These are phyloP conservation scores for Apamea monoglypha DNA, from an alignment of 2,888 invertebrate genomes.

Conservation along the genomic window DNA sequence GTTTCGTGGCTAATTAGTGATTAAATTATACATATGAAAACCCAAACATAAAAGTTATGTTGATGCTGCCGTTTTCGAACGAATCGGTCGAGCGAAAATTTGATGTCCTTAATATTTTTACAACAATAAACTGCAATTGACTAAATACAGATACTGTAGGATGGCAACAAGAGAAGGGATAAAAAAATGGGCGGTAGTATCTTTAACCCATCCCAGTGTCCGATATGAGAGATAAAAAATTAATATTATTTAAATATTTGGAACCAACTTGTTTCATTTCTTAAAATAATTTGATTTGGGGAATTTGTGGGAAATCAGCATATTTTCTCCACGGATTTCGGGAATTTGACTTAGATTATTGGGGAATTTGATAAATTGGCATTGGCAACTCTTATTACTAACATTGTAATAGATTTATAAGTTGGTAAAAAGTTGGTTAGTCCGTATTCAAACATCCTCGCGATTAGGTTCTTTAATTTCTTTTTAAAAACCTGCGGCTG, in stretches of 20 bases:
- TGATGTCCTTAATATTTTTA: too few species aligned
- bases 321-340: neutral
- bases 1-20: too few species aligned
- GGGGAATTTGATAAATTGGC: neutral
- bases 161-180: too few species aligned
- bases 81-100: too few species aligned
- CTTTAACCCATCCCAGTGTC: neutral
- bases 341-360: neutral
- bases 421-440: neutral
- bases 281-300: neutral
- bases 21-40: too few species aligned
- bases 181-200: neutral
- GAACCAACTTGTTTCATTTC: neutral
- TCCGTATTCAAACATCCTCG: neutral
- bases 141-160: too few species aligned
- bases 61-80: too few species aligned
- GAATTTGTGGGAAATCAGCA: neutral
- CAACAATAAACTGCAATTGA: too few species aligned
- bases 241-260: too few species aligned
- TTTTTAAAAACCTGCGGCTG: neutral
- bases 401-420: neutral
- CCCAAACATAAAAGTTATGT: too few species aligned
- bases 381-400: neutral
- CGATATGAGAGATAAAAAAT: too few species aligned
- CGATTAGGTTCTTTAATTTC: neutral